Evolutionary conservation across 2,888 invertebrate genomes (phyloP).

Genomic region (Diabrotica balteata): DNA sequence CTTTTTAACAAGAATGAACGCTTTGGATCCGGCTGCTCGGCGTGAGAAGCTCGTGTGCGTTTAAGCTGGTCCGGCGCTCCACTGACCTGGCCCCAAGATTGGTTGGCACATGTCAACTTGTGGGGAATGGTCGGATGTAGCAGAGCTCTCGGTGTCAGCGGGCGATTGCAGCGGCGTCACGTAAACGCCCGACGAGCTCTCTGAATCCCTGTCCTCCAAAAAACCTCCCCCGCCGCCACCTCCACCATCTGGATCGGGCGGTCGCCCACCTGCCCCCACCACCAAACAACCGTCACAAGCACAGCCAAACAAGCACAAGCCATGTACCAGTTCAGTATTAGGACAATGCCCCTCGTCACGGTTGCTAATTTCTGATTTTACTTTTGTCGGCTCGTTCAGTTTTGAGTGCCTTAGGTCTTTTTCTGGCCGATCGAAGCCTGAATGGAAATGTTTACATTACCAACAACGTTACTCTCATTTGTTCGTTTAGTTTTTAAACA

Average conservation of each 20-base stretch:
- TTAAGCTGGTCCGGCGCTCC: conserved; percentile 56
- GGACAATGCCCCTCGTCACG: conserved; percentile 36
- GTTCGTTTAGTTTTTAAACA: not conserved
- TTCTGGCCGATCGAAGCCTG: conserved; percentile 22
- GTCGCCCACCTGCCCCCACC: conserved; percentile 52
- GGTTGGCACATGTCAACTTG: conserved; percentile 51
- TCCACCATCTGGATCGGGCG: conserved; percentile 52
- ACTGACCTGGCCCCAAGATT: conserved; percentile 62
- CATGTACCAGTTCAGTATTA: conserved; percentile 46
- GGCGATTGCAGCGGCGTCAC: conserved; percentile 47
- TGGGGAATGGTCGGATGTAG: conserved; percentile 44
- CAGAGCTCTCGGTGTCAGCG: conserved; percentile 46
- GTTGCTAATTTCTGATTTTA: conserved; percentile 37
- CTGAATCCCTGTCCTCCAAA: conserved; percentile 43
- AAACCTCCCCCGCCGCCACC: conserved; percentile 35
- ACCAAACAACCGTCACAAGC: conserved; percentile 57
- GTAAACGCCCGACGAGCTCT: conserved; percentile 45
- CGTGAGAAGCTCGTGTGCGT: conserved; percentile 52
- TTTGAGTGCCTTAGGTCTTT: conserved; percentile 24
- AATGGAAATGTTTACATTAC: conserved; percentile 30
- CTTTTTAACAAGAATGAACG: not conserved
- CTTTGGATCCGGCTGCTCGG: conserved; percentile 42
- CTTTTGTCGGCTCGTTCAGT: conserved; percentile 22
- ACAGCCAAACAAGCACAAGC: conserved; percentile 58
- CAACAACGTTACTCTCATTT: not conserved